Evolutionary conservation across 2,888 invertebrate genomes (phyloP).

Genomic region (Pyrrhia umbra): DNA sequence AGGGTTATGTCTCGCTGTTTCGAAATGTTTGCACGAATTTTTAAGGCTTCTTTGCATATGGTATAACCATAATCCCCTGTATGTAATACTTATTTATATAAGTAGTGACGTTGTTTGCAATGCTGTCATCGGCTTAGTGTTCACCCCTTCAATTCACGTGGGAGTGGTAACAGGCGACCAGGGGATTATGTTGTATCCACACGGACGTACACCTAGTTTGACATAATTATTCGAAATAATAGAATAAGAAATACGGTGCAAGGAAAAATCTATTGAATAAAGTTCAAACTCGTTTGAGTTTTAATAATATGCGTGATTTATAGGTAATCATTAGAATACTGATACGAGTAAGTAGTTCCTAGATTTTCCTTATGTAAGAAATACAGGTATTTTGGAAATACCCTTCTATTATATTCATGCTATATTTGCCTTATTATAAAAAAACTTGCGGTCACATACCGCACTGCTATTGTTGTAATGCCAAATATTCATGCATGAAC

Average conservation of each 20-base stretch:
- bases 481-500: constrained; percentile 3
- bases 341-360: not conserved
- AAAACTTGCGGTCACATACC: not conserved
- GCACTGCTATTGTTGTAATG: not conserved
- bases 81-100: constrained; percentile 28
- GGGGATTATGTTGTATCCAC: not conserved
- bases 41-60: constrained; percentile 10
- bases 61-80: constrained; percentile 24
- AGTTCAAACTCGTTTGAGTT: too few species aligned
- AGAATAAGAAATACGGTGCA: too few species aligned
- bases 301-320: too few species aligned
- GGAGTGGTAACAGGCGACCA: constrained; percentile 4
- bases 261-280: too few species aligned
- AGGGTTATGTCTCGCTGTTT: constrained; percentile 36
- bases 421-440: constrained; percentile 1
- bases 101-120: constrained; percentile 17
- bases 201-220: not conserved
- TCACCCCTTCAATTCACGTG: constrained; percentile 20
- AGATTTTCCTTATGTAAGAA: constrained; percentile 3
- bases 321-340: not conserved
- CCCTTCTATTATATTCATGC: not conserved
- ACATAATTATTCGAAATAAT: too few species aligned
- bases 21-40: constrained; percentile 12
- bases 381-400: constrained; percentile 9
- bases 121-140: constrained; percentile 27